Evolutionary conservation across 1,140 invertebrate species (phyloP).

Genomic region (Pseudomyrmex sp.): DNA sequence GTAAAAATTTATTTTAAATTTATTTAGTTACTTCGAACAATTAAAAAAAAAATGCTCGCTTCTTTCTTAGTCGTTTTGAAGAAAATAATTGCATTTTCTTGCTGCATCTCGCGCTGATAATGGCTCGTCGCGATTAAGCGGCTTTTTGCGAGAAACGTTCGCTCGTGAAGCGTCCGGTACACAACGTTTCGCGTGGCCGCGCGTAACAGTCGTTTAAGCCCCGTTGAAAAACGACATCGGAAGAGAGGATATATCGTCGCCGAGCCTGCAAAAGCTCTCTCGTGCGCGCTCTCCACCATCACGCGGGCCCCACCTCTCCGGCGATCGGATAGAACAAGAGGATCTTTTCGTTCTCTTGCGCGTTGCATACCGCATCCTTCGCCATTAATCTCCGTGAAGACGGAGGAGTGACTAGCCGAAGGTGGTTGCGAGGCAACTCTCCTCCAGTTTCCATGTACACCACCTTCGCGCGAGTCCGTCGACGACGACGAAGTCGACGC

Average conservation of each 20-base stretch:
- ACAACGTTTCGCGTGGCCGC: background rate
- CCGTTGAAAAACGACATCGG: conserved; percentile 44
- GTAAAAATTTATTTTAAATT: no score
- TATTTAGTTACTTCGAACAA: no score
- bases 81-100: no score
- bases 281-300: background rate
- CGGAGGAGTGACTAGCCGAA: conserved; percentile 60
- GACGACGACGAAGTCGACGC: conserved; percentile 15
- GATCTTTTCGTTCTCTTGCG: background rate
- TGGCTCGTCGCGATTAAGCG: background rate
- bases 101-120: no score
- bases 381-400: conserved; percentile 58
- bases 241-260: conserved; percentile 59
- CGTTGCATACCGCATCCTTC: conserved; percentile 42
- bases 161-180: conserved; percentile 31
- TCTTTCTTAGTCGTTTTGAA: no score
- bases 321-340: conserved; percentile 50
- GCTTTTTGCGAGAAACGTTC: background rate
- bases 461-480: conserved; percentile 14
- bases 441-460: conserved; percentile 50
- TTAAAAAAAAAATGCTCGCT: no score
- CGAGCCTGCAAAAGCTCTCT: conserved; percentile 30
- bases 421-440: conserved; percentile 30
- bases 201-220: conserved; percentile 36
- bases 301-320: conserved; percentile 42